Percentiles rank a stretch among this genome's conserved stretches.
Conservation (phyloP, 2,113 vertebrate species). For the Charina bottae region DNA sequence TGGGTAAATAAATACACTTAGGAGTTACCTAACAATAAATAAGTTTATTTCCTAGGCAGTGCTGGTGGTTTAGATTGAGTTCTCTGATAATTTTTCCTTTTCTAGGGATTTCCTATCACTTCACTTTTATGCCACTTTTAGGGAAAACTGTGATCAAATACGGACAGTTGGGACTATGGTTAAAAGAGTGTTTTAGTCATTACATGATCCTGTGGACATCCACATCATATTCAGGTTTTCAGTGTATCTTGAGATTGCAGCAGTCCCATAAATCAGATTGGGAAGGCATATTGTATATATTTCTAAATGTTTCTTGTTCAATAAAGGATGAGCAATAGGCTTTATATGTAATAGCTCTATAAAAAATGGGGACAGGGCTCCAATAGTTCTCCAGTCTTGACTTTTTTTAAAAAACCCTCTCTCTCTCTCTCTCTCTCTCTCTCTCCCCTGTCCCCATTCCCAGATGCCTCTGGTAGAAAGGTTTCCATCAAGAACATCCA, state of each 20-base stretch:
- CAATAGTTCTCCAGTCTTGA: not conserved
- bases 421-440: not conserved
- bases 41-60: slow-evolving; percentile 29
- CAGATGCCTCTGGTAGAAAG: not conserved
- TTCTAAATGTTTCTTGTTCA: not conserved
- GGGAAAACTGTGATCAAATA: not conserved
- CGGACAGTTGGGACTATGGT: slow-evolving; percentile 16
- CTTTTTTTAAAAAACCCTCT: not conserved
- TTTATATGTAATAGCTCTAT: not conserved
- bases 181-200: not conserved
- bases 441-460: not conserved
- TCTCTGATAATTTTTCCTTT: slow-evolving; percentile 12
- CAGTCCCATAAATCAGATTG: not conserved
- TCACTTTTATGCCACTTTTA: not conserved
- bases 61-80: slow-evolving; percentile 33
- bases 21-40: not conserved
- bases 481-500: not conserved
- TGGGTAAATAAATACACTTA: not conserved
- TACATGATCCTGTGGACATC: not conserved
- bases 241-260: not conserved
- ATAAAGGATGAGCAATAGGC: not conserved
- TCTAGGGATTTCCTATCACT: not conserved
- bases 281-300: not conserved
- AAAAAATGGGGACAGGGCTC: not conserved
- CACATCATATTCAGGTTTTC: too few relatives aligned